Evolutionary conservation across 2,113 vertebrate genomes (phyloP).

Genomic region (Nansenia antarctica): DNA sequence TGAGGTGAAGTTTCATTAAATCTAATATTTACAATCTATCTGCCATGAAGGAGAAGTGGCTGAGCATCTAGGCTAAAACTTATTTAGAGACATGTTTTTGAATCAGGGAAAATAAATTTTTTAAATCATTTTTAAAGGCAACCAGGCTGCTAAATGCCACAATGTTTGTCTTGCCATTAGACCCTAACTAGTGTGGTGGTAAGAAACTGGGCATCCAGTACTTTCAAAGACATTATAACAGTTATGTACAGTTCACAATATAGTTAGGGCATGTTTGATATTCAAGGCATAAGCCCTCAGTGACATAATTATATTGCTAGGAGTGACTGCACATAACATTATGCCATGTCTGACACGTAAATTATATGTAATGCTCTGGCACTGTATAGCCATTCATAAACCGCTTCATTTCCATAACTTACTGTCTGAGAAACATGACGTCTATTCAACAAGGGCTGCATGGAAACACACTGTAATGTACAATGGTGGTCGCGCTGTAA

Average conservation of each 20-base stretch:
- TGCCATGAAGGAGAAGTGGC: background rate
- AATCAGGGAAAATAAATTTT: background rate
- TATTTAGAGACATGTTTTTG: background rate
- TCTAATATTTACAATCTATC: no score
- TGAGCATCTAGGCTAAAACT: background rate
- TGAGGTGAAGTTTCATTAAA: no score
- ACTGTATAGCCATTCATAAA: background rate
- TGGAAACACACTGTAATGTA: background rate
- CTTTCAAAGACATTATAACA: background rate
- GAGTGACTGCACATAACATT: conserved; percentile 29
- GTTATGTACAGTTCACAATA: background rate
- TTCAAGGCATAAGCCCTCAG: conserved; percentile 4
- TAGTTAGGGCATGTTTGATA: no score
- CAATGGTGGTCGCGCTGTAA: no score
- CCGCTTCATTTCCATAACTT: conserved; percentile 7
- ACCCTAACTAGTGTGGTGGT: background rate
- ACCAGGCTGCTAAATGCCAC: background rate
- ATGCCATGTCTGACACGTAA: conserved; percentile 32
- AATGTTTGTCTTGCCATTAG: background rate
- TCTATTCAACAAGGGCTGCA: background rate
- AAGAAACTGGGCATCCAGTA: background rate
- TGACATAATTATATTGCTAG: background rate
- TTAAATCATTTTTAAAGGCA: background rate
- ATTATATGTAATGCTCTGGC: conserved; percentile 5
- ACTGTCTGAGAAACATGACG: background rate